Conservation (phyloP, 2,113 vertebrate species). For the Artemisiospiza belli region DNA sequence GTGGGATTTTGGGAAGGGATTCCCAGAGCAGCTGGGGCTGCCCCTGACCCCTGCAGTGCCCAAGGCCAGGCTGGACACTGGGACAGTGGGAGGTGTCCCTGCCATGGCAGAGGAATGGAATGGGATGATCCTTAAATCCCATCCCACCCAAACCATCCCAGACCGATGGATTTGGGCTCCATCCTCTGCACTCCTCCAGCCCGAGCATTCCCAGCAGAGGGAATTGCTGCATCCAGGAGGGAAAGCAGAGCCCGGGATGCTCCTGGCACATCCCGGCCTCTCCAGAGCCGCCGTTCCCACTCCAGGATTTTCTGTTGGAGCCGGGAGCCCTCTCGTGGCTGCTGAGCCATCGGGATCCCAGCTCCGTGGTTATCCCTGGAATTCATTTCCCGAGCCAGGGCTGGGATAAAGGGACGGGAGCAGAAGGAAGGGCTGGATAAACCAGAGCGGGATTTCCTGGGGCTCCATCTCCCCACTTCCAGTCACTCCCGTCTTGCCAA, state of each 20-base stretch:
- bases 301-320: not conserved
- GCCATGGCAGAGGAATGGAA: not conserved
- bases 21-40: not conserved
- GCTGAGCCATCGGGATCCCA: not conserved
- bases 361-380: not conserved
- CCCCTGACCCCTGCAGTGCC: not conserved
- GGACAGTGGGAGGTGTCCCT: accelerated
- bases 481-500: not conserved
- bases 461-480: not conserved
- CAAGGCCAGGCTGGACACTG: not conserved
- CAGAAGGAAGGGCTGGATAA: not conserved
- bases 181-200: not conserved
- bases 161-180: not conserved
- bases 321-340: conserved; percentile 51
- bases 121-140: not conserved
- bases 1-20: too few relatives aligned
- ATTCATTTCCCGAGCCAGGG: not conserved
- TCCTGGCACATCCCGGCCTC: not conserved
- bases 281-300: not conserved
- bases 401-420: accelerated
- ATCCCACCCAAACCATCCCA: not conserved
- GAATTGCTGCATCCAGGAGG: not conserved
- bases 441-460: accelerated
- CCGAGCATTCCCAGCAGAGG: not conserved
- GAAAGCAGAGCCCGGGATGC: not conserved